Evolutionary conservation across 2,113 vertebrate genomes (phyloP).

Genomic region (Pituophis catenifer): DNA sequence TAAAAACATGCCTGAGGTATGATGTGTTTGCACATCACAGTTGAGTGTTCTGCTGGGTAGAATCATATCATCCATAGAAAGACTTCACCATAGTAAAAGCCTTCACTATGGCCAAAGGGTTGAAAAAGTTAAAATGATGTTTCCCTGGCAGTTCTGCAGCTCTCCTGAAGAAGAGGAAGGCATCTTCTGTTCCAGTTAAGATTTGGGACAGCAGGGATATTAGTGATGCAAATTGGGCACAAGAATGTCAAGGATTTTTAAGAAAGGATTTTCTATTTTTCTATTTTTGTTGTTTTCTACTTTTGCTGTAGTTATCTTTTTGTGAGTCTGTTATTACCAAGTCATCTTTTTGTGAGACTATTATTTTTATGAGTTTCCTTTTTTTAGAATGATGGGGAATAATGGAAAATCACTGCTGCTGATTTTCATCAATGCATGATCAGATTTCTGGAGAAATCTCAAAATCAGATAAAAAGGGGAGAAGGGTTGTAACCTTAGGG

Average conservation of each 20-base stretch:
- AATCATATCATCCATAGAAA: background rate
- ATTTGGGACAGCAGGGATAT: background rate
- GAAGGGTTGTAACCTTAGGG: background rate
- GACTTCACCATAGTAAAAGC: background rate
- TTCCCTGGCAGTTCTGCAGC: background rate
- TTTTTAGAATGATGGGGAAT: background rate
- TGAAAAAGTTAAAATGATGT: background rate
- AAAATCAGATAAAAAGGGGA: background rate
- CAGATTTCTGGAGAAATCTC: background rate
- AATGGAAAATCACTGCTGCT: background rate
- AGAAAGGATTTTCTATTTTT: background rate
- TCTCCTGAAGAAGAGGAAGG: background rate
- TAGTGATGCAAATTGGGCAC: background rate
- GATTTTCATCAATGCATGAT: background rate
- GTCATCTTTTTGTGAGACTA: background rate
- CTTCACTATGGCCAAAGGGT: background rate
- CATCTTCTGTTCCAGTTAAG: background rate
- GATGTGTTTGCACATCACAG: background rate
- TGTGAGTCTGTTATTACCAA: background rate
- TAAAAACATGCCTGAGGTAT: background rate
- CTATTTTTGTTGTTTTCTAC: background rate
- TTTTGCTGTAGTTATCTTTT: background rate
- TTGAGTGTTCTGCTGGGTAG: background rate
- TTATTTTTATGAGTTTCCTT: background rate
- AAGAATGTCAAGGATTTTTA: background rate